These are phyloP conservation scores for Athalia cordata DNA, from an alignment of 2,888 invertebrate species.

Conservation along the genomic window DNA sequence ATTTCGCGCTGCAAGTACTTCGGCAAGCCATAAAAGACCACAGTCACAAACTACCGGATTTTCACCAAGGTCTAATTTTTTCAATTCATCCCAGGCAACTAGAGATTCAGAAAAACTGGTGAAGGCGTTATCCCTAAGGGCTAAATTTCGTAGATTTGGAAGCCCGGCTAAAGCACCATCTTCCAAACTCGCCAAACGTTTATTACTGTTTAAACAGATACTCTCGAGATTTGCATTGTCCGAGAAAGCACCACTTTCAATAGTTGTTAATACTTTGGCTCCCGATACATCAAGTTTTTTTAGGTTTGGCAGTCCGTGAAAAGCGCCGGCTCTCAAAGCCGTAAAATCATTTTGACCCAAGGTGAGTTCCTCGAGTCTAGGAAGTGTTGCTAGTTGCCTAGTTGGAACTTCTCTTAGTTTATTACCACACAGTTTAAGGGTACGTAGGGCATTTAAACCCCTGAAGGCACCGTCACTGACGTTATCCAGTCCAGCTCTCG, in stretches of 20 bases:
- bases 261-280: slow-evolving; percentile 82
- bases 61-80: slow-evolving; percentile 85
- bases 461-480: slow-evolving; percentile 86
- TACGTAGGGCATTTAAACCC: slow-evolving; percentile 85
- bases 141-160: slow-evolving; percentile 85
- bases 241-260: slow-evolving; percentile 86
- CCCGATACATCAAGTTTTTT: slow-evolving; percentile 87
- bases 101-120: slow-evolving; percentile 85
- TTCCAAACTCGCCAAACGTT: slow-evolving; percentile 82
- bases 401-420: slow-evolving; percentile 85
- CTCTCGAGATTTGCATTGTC: slow-evolving; percentile 89
- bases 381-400: slow-evolving; percentile 81
- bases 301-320: slow-evolving; percentile 86
- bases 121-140: slow-evolving; percentile 87
- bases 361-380: slow-evolving; percentile 85
- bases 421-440: slow-evolving; percentile 87
- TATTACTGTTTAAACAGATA: slow-evolving; percentile 85
- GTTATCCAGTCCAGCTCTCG: slow-evolving; percentile 87
- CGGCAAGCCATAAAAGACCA: slow-evolving; percentile 86
- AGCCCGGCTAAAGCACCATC: slow-evolving; percentile 86
- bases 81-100: slow-evolving; percentile 86
- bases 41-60: slow-evolving; percentile 90
- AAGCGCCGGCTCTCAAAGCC: slow-evolving; percentile 82
- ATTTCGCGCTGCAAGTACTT: slow-evolving; percentile 81
- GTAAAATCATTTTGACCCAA: slow-evolving; percentile 90